These are phyloP conservation scores for Scomber scombrus DNA, from an alignment of 2,113 vertebrate genomes.

Conservation along the genomic window DNA sequence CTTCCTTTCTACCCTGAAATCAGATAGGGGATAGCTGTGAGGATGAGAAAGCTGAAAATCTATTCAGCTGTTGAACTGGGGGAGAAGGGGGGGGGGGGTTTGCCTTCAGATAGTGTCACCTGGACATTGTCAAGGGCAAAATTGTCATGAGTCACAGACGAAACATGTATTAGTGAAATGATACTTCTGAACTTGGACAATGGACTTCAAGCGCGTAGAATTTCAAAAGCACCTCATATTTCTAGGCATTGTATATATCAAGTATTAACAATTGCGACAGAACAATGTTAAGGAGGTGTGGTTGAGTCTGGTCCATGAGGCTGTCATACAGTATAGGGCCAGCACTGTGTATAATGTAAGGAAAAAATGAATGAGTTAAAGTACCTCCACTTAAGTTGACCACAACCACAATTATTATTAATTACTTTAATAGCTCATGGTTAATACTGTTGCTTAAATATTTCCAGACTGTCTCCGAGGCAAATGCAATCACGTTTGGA, in stretches of 20 bases:
- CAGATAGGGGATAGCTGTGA: slow-evolving; percentile 55
- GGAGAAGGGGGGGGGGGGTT: background rate
- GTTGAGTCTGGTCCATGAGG: background rate
- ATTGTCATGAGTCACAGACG: slow-evolving; percentile 25
- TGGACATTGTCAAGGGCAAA: slow-evolving; percentile 15
- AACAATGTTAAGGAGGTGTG: slow-evolving; percentile 25
- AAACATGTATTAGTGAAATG: slow-evolving; percentile 34
- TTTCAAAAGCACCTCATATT: background rate
- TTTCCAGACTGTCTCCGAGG: slow-evolving; percentile 60
- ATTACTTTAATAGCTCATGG: slow-evolving; percentile 67
- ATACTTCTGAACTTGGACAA: slow-evolving; percentile 23
- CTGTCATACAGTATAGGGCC: slow-evolving; percentile 15
- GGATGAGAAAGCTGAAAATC: slow-evolving; percentile 39
- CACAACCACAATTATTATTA: slow-evolving; percentile 69
- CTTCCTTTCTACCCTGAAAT: slow-evolving; percentile 64
- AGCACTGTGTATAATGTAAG: slow-evolving; percentile 15
- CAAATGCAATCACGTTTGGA: slow-evolving; percentile 51
- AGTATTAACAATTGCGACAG: background rate
- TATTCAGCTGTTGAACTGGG: slow-evolving; percentile 27
- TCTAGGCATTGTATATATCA: background rate
- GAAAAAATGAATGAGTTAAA: slow-evolving; percentile 35
- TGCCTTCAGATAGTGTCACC: slow-evolving; percentile 7
- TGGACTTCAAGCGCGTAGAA: background rate
- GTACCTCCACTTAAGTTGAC: slow-evolving; percentile 49
- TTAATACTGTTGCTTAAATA: slow-evolving; percentile 67